Evolutionary conservation across 2,888 invertebrate genomes (phyloP).

Genomic region (Epicampocera succincta): DNA sequence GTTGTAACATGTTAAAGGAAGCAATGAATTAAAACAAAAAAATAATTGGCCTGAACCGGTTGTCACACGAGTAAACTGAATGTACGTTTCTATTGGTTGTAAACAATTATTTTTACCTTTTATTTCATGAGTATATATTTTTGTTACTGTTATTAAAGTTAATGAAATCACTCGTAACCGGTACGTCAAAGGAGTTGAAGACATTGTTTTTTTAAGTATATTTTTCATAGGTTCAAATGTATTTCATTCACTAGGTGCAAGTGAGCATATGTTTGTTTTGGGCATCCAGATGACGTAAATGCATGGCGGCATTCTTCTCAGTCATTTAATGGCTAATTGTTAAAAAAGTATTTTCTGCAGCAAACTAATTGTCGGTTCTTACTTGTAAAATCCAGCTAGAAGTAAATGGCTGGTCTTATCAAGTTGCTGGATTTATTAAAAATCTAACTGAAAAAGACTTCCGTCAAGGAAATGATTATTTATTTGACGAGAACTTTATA

Average conservation of each 20-base stretch:
- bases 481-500: constrained; percentile 47
- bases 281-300: constrained; percentile 59
- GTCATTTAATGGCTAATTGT: constrained; percentile 75
- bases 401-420: constrained; percentile 20
- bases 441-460: constrained; percentile 4
- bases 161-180: constrained; percentile 49
- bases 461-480: constrained; percentile 43
- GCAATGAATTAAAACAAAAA: constrained; percentile 59
- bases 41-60: constrained; percentile 66
- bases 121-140: constrained; percentile 22
- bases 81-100: constrained; percentile 29
- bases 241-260: background rate
- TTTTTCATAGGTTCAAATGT: background rate
- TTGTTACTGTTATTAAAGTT: constrained; percentile 25
- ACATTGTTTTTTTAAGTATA: constrained; percentile 7
- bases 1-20: constrained; percentile 52
- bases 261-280: background rate
- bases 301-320: constrained; percentile 56
- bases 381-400: constrained; percentile 19
- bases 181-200: constrained; percentile 41
- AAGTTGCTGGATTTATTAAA: constrained; percentile 23
- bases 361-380: constrained; percentile 78
- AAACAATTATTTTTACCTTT: constrained; percentile 27
- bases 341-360: constrained; percentile 77
- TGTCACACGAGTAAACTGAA: constrained; percentile 61